Conservation (phyloP, 2,797 vertebrate species). For the Manis pentadactyla region DNA sequence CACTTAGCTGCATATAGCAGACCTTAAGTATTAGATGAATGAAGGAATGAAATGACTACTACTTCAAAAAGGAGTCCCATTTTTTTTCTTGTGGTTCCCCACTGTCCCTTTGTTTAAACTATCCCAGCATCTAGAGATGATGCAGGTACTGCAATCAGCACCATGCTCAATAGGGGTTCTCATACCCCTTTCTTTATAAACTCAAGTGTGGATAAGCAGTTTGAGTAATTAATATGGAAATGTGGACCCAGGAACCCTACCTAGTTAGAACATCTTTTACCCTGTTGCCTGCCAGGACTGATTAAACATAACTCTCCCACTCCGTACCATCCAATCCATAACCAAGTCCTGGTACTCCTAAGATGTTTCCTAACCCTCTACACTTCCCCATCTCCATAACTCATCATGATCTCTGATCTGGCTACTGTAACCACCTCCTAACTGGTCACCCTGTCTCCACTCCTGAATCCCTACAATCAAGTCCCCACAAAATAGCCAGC, state of each 20-base stretch:
- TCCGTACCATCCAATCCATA: not conserved
- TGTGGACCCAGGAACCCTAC: not conserved
- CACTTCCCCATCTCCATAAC: not conserved
- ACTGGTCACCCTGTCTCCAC: not conserved
- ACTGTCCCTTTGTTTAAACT: not conserved
- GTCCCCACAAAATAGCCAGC: not conserved
- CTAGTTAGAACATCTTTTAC: not conserved
- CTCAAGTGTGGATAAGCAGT: not conserved
- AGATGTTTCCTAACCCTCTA: not conserved
- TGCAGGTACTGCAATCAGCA: not conserved
- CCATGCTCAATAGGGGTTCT: not conserved
- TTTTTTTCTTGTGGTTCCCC: conserved; percentile 1
- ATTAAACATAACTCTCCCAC: not conserved
- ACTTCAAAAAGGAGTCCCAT: not conserved
- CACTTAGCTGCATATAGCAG: not conserved
- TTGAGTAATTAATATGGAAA: not conserved
- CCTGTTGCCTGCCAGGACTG: not conserved
- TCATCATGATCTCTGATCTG: not conserved
- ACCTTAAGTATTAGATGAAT: not conserved
- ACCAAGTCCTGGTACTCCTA: not conserved
- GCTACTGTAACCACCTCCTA: not conserved
- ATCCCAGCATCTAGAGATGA: not conserved
- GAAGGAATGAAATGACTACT: not conserved
- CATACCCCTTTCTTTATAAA: not conserved
- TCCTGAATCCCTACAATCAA: not conserved